Evolutionary conservation across 2,113 vertebrate genomes (phyloP), one percentile per base, ranked within the genome.

Genomic region (Raja brachyura): DNA sequence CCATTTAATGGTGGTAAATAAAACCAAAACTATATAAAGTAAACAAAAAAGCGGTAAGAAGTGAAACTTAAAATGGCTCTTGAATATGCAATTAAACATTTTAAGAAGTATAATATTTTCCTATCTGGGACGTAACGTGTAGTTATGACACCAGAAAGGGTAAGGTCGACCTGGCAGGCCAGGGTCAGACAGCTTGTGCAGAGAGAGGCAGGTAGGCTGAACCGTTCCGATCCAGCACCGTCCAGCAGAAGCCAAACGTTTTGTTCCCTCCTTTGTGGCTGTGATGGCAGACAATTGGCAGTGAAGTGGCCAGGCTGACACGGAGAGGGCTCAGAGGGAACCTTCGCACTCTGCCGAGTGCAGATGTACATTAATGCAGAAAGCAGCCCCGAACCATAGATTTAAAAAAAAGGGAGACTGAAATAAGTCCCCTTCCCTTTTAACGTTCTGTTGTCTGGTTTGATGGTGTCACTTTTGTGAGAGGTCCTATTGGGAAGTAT

Each of bases 291-390:
- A 56, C 86, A 90, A 33, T 70, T 31, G 16, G 61, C 93, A 93
- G 93, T n/a, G 6, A 70, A 93, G 76, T 61, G 70, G 13, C 39
- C 25, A 77, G 75, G 28, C 70, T 70, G 75, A 33, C 25, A 33
- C 93, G 59, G 33, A 76, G 73, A 76, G 78, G 59, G 66, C 93
- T 22, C 13, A 48, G 73, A n/a, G 59, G 93, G 48, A 33, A 94
- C 93, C 93, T 95, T 95, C 96, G 14, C 94, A 93, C 93, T 94
- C 94, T 93, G 86, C 20, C 8, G 63, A 96, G 96, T 97, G 97
- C 98, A 99, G 98, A 98, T 98, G 97, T 97, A 97, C 97, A 98
- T 98, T 97, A 98, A 98, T 98, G 97, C 97, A 97, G 94, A 94
- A 94, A 96, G 94, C 94, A 88, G 96, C 95, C 95, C 95, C 93